Percentiles rank a stretch among this genome's conserved stretches.
These are phyloP conservation scores for Helogale parvula DNA, from an alignment of 2,113 vertebrate species.

Conservation along the genomic window DNA sequence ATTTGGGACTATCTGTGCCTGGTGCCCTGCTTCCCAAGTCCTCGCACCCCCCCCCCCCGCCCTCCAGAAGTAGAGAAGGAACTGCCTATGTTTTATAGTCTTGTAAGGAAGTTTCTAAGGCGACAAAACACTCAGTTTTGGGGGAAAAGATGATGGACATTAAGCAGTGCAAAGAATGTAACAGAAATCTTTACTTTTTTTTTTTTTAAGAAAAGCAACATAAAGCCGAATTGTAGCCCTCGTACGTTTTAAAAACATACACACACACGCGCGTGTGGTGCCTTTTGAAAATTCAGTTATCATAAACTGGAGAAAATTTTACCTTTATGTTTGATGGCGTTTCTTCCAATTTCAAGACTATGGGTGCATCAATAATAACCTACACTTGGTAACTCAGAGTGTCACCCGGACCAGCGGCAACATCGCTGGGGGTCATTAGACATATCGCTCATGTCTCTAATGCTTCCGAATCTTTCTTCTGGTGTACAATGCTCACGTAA, in stretches of 20 bases:
- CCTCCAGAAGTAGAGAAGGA: background rate
- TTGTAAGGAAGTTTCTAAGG: background rate
- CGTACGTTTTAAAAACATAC: background rate
- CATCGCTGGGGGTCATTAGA: background rate
- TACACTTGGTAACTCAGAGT: background rate
- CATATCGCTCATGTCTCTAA: background rate
- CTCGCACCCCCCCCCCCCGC: too few species aligned
- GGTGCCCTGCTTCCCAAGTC: background rate
- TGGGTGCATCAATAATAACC: too few species aligned
- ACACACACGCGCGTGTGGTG: background rate
- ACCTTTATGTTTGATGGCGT: background rate
- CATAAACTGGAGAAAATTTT: background rate
- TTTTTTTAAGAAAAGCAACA: background rate
- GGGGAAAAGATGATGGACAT: background rate
- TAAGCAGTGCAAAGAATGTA: background rate
- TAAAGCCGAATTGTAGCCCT: background rate
- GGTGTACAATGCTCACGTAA: background rate
- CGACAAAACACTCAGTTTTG: background rate
- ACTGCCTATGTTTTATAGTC: background rate
- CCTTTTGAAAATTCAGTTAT: background rate
- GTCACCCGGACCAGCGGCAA: background rate
- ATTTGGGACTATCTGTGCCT: background rate
- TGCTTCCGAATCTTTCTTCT: background rate
- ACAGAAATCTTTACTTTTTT: background rate
- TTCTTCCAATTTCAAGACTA: background rate